phyloP scores from a whole-genome alignment of 1,140 invertebrate genomes.

The Lysiphlebus fabarum region DNA sequence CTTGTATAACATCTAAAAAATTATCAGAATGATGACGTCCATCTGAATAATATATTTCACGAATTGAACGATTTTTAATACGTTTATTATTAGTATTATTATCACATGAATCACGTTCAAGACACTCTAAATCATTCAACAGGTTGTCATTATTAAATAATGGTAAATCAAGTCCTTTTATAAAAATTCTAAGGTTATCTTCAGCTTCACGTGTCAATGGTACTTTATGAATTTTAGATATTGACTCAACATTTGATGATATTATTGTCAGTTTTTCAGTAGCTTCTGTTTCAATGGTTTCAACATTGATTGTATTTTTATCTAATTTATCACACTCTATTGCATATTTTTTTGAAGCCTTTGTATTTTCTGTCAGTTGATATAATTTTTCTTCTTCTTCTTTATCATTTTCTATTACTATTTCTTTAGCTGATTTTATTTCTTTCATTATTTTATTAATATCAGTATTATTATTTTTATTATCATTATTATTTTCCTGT shows the following conservation, averaged over 20 bases:
- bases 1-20: background rate
- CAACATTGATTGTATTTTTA: constrained; percentile 25
- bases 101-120: background rate
- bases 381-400: constrained; percentile 8
- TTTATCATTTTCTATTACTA: constrained; percentile 4
- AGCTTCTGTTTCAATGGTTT: constrained; percentile 37
- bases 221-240: constrained; percentile 20
- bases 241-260: background rate
- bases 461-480: constrained; percentile 16
- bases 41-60: background rate
- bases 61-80: background rate
- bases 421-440: constrained; percentile 16
- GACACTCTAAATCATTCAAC: constrained; percentile 22
- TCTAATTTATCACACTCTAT: constrained; percentile 37
- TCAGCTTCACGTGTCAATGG: constrained; percentile 53
- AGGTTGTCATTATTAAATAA: constrained; percentile 15
- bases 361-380: constrained; percentile 5
- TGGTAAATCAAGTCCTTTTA: constrained; percentile 60
- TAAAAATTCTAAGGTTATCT: constrained; percentile 55
- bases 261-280: constrained; percentile 4
- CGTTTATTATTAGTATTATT: constrained; percentile 7
- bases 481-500: no score
- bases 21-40: background rate
- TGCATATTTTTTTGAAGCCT: constrained; percentile 9
- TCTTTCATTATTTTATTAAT: constrained; percentile 3